phyloP scores from a whole-genome alignment of 2,797 vertebrate species.

The Aeoliscus strigatus region DNA sequence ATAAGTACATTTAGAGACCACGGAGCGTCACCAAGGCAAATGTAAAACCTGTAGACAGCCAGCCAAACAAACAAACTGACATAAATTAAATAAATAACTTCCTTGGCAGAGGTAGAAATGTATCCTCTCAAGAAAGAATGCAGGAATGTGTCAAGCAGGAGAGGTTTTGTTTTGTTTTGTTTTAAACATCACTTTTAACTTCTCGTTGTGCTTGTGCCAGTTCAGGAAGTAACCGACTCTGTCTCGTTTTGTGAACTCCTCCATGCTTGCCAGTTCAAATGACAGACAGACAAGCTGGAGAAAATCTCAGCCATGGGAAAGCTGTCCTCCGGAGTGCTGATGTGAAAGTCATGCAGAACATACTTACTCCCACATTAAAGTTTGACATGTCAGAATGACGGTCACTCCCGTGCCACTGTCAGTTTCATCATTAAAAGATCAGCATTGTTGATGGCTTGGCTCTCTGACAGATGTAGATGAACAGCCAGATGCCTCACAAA shows the following conservation, averaged over 20 bases:
- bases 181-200: slow-evolving; percentile 32
- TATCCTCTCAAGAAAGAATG: slow-evolving; percentile 11
- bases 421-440: slow-evolving; percentile 54
- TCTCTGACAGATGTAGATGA: slow-evolving; percentile 20
- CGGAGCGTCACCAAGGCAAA: too few species aligned
- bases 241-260: slow-evolving; percentile 45
- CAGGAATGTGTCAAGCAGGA: slow-evolving; percentile 28
- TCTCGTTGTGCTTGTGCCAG: slow-evolving; percentile 24
- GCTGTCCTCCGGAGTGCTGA: slow-evolving; percentile 24
- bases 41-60: too few species aligned
- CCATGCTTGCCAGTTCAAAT: slow-evolving; percentile 31
- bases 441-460: slow-evolving; percentile 15
- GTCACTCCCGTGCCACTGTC: slow-evolving; percentile 26
- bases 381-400: slow-evolving; percentile 40
- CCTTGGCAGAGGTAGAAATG: not conserved
- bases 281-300: slow-evolving; percentile 24
- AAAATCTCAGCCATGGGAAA: slow-evolving; percentile 31
- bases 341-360: slow-evolving; percentile 33
- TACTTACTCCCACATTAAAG: slow-evolving; percentile 46
- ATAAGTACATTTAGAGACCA: too few species aligned
- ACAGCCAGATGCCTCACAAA: not conserved
- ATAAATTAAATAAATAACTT: too few species aligned
- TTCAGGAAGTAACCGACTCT: slow-evolving; percentile 34
- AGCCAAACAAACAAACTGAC: too few species aligned
- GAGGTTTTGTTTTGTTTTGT: too few species aligned